Evolutionary conservation across 2,113 vertebrate species (phyloP).

Genomic region (Recurvirostra avosetta): DNA sequence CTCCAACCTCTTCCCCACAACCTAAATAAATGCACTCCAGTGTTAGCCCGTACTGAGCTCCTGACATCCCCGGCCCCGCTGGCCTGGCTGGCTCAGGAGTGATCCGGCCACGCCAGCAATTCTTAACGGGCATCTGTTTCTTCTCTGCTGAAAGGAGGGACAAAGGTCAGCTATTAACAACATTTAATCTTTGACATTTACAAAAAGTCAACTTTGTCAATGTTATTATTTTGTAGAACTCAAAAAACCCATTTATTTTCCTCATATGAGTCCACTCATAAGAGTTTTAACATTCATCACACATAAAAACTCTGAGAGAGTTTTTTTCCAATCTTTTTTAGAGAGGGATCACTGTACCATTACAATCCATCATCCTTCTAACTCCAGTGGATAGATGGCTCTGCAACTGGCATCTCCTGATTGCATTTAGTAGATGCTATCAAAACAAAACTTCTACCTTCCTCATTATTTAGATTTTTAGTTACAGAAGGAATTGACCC

Average conservation of each 20-base stretch:
- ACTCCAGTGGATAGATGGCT: not conserved
- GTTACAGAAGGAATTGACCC: not conserved
- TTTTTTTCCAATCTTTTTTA: not conserved
- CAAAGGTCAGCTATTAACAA: not conserved
- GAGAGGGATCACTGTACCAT: not conserved
- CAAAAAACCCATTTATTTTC: not conserved
- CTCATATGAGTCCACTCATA: not conserved
- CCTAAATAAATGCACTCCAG: not conserved
- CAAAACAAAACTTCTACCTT: not conserved
- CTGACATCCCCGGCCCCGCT: accelerated
- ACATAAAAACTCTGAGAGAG: not conserved
- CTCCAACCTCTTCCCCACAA: not conserved
- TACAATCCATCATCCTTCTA: not conserved
- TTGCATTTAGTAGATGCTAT: not conserved
- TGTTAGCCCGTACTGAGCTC: not conserved
- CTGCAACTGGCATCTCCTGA: not conserved
- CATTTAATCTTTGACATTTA: not conserved
- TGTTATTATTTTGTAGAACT: not conserved
- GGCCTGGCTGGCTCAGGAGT: not conserved
- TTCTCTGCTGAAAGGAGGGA: not conserved
- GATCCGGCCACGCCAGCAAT: not conserved
- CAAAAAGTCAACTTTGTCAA: not conserved
- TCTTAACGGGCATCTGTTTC: not conserved
- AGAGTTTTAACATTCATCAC: not conserved
- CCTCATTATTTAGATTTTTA: not conserved